Conservation (phyloP, 1,140 invertebrate species). For the Trachymyrmex cornetzi region DNA sequence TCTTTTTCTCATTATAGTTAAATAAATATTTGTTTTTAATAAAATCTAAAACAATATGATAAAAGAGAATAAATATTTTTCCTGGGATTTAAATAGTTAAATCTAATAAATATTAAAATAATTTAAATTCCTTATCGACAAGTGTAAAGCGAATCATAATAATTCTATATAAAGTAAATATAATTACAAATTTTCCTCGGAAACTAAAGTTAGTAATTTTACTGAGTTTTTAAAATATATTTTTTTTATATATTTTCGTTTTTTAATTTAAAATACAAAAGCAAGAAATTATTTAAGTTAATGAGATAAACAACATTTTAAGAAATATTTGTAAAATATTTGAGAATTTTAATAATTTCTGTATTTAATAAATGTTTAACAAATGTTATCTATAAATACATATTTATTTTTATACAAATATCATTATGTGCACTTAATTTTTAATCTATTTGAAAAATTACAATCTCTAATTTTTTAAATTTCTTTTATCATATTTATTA, state of each 20-base stretch:
- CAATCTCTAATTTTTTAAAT: neutral
- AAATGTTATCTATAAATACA: neutral
- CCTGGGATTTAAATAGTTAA: no score
- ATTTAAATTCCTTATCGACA: neutral
- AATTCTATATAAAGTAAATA: neutral
- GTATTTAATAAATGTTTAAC: neutral
- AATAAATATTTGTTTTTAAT: neutral
- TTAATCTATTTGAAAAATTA: neutral
- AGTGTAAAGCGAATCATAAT: neutral
- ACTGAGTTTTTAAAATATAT: neutral
- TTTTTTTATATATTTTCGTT: neutral
- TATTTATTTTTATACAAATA: constrained; percentile 15
- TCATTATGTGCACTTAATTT: neutral
- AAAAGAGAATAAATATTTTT: neutral
- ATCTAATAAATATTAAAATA: neutral
- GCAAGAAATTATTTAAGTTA: neutral
- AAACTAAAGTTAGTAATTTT: neutral
- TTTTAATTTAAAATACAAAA: neutral
- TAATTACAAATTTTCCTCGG: neutral
- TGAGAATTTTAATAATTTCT: constrained; percentile 1
- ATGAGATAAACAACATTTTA: neutral
- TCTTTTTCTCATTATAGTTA: neutral
- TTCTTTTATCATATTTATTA: neutral
- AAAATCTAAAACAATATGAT: neutral
- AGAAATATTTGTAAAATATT: constrained; percentile 26